Evolutionary conservation across 1,140 invertebrate genomes (phyloP).

Genomic region (Macrobrachium rosenbergii): DNA sequence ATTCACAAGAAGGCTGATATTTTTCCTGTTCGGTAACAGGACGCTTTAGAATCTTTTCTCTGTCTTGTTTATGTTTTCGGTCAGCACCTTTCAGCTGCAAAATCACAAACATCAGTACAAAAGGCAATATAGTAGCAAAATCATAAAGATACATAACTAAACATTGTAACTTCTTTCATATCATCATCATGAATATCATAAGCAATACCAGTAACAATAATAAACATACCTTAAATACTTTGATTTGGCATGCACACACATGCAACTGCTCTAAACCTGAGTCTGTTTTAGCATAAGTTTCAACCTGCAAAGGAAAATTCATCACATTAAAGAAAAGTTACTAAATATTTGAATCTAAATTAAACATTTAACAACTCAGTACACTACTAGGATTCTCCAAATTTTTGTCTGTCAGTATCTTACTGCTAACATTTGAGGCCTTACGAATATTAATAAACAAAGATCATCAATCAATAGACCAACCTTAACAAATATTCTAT

Average conservation of each 20-base stretch:
- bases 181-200: not conserved
- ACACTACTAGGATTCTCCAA: too few relatives aligned
- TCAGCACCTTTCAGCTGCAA: conserved; percentile 84
- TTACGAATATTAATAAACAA: too few relatives aligned
- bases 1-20: conserved; percentile 95
- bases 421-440: too few relatives aligned
- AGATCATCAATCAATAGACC: too few relatives aligned
- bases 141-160: not conserved
- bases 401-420: too few relatives aligned
- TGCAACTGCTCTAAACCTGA: conserved; percentile 75
- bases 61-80: conserved; percentile 96
- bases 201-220: not conserved
- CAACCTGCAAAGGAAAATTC: conserved; percentile 78
- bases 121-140: not conserved
- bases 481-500: too few relatives aligned
- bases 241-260: conserved; percentile 94
- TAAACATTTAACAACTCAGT: too few relatives aligned
- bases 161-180: not conserved
- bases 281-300: conserved; percentile 80
- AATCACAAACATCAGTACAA: not conserved
- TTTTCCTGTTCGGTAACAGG: conserved; percentile 90
- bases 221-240: conserved; percentile 80
- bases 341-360: too few relatives aligned
- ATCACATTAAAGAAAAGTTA: not conserved
- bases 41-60: conserved; percentile 92